Base-by-base conservation (phyloP, 2,113 vertebrate genomes). In the Ceyx margarethae region DNA sequence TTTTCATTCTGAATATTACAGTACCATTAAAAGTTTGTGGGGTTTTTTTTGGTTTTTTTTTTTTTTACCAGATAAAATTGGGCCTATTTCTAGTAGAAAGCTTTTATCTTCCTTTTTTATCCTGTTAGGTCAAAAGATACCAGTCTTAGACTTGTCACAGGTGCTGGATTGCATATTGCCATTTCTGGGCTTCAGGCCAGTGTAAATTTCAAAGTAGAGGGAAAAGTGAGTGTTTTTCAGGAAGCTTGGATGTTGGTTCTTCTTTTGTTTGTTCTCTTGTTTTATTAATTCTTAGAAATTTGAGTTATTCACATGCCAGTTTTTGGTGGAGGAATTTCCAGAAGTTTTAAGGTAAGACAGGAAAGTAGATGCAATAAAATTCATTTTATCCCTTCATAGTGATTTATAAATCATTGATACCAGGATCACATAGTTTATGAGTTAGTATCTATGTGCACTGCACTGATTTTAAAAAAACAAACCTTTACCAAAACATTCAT, bases 121-220 rank as follows among this genome's bases (percentile, higher is more conserved):
- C 21, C 26, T 75, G 58, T 78, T n/a, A 83, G 25, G 71, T 81
- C 56, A 86, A 74, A 94, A 85, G 25, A 83, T 64, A 78, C 4
- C 40, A 83, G 28, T 77, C 45, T 57, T 90, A 60, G 56, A 33
- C 54, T 89, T 93, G 48, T 74, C 66, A 89, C 54, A 94, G 90
- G 81, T 90, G 66, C 72, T 58, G 56, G 20, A 74, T 72, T 86
- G 19, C 56, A 67, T 81, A 64, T 96, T 90, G 66, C 48, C 26
- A n/a, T 90, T 93, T 92, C 91, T 90, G 88, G 95, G 94, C 90
- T 88, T 75, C 46, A 68, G 62, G 79, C 69, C 90, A 92, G 66
- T 65, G 75, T 74, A 95, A 95, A 95, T 94, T 94, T 67, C 5
- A 16, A 94, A 87, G 58, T 7, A 50, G n/a, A 90, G 13, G 9